A percentile compares a stretch with the other conserved stretches of the same genome.
These are phyloP conservation scores for Schizotus pectinicornis DNA, from an alignment of 2,888 invertebrate genomes.

Conservation along the genomic window DNA sequence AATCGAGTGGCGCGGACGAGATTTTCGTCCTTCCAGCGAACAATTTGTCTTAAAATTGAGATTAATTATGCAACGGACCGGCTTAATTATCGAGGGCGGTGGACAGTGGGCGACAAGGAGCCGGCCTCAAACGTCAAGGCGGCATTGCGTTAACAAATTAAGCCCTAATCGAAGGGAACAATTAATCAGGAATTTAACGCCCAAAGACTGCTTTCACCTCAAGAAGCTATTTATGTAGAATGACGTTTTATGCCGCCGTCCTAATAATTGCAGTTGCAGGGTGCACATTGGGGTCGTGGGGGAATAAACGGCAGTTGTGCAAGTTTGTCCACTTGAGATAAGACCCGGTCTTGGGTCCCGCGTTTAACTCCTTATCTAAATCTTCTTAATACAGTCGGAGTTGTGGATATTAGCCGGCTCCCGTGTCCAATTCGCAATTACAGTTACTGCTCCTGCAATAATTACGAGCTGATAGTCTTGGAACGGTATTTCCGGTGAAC, in stretches of 20 bases:
- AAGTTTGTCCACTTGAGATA: constrained; percentile 19
- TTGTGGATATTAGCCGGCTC: constrained; percentile 9
- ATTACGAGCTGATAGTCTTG: constrained; percentile 25
- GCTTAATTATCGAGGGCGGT: constrained; percentile 11
- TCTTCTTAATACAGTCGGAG: constrained; percentile 17
- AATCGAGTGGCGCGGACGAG: no score
- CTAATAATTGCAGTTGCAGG: no score
- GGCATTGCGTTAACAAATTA: constrained; percentile 21
- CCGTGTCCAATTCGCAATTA: constrained; percentile 24
- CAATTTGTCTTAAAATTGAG: constrained; percentile 22
- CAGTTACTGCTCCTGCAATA: constrained; percentile 21
- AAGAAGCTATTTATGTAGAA: no score
- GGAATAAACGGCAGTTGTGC: neutral
- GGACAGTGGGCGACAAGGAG: constrained; percentile 16
- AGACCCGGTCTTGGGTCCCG: constrained; percentile 16
- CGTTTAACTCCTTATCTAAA: constrained; percentile 26
- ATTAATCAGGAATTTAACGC: constrained; percentile 17
- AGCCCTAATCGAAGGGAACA: constrained; percentile 27
- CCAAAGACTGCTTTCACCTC: no score
- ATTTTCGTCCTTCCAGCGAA: constrained; percentile 3
- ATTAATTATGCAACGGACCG: constrained; percentile 10
- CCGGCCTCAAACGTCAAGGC: constrained; percentile 16
- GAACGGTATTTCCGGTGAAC: neutral
- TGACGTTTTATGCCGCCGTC: no score
- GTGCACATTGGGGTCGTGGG: no score